Conservation (phyloP, 2,113 vertebrate species). For the Felis catus region F.catus_Fca126_mat1.0 CM031421.1:70177001-70177500, state of each 20-base stretch:
- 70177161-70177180: background rate
- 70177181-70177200: background rate
- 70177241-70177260: background rate
- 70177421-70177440: background rate
- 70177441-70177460: background rate
- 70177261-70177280: background rate
- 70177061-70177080: constrained; percentile 20
- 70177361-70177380: background rate
- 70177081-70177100: background rate
- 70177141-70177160: background rate
- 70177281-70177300: background rate
- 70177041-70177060: background rate
- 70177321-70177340: background rate
- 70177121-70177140: background rate
- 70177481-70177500: too few relatives aligned
- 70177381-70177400: background rate
- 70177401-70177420: background rate
- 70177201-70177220: background rate
- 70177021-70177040: background rate
- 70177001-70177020: background rate
- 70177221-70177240: background rate
- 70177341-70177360: constrained; percentile 23
- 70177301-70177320: background rate
- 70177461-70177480: too few relatives aligned
- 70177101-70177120: background rate